These are phyloP conservation scores for Ceramica pisi DNA, from an alignment of 2,888 invertebrate species.

Conservation along the genomic window DNA sequence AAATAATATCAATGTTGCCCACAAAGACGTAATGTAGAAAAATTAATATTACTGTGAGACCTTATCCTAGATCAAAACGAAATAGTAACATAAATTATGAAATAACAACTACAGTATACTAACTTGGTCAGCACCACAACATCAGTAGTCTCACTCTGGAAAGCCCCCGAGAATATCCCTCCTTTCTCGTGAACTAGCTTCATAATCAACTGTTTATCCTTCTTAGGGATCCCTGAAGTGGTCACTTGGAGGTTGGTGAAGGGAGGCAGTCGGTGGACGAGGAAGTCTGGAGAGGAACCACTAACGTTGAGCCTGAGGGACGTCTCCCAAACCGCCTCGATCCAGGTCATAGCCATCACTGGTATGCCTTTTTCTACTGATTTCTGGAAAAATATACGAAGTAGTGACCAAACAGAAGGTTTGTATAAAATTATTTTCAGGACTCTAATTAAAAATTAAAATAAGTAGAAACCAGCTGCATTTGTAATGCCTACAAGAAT, in stretches of 20 bases:
- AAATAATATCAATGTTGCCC: too few relatives aligned
- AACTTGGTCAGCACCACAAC: slow-evolving; percentile 90
- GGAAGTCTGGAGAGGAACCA: slow-evolving; percentile 92
- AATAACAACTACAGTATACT: too few relatives aligned
- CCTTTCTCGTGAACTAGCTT: slow-evolving; percentile 94
- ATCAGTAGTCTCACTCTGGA: slow-evolving; percentile 89
- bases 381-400: slow-evolving; percentile 85
- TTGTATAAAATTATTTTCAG: too few relatives aligned
- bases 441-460: neutral
- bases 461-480: neutral
- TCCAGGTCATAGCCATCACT: slow-evolving; percentile 95
- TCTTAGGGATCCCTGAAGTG: slow-evolving; percentile 93
- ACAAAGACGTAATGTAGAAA: too few relatives aligned
- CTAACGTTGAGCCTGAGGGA: slow-evolving; percentile 92
- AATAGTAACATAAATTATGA: too few relatives aligned
- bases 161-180: slow-evolving; percentile 90
- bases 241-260: slow-evolving; percentile 95
- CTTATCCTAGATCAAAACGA: too few relatives aligned
- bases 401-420: too few relatives aligned
- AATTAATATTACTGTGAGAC: too few relatives aligned
- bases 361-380: slow-evolving; percentile 93
- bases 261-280: slow-evolving; percentile 91
- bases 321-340: slow-evolving; percentile 94
- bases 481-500: neutral
- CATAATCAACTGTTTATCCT: slow-evolving; percentile 92